Evolutionary conservation across 2,888 invertebrate genomes (phyloP).

Genomic region (Lomographa bimaculata): DNA sequence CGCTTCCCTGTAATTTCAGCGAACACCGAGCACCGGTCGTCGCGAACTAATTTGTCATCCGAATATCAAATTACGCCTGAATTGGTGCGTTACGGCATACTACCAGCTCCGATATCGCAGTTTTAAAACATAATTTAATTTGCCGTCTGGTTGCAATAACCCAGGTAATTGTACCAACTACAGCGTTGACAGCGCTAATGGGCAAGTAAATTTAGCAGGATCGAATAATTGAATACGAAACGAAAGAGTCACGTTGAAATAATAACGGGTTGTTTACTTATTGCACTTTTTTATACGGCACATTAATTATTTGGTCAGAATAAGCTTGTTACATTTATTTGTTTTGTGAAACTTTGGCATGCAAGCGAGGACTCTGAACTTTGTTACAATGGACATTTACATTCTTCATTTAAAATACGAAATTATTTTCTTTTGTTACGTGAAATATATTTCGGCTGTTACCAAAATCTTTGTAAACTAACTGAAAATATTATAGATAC

Average conservation of each 20-base stretch:
- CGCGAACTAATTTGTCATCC: conserved; percentile 76
- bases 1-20: conserved; percentile 72
- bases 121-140: conserved; percentile 77
- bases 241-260: conserved; percentile 15
- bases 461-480: background rate
- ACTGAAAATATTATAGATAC: too few relatives aligned
- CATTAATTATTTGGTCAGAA: conserved; percentile 9
- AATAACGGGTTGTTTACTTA: conserved; percentile 16
- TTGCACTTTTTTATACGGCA: conserved; percentile 12
- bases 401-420: conserved; percentile 8
- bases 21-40: conserved; percentile 53
- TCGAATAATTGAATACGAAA: conserved; percentile 38
- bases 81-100: conserved; percentile 76
- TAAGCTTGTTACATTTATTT: conserved; percentile 16
- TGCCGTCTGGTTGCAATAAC: conserved; percentile 56
- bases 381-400: conserved; percentile 11
- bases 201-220: conserved; percentile 63
- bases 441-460: conserved; percentile 5
- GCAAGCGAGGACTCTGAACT: conserved; percentile 11
- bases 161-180: conserved; percentile 56
- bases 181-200: conserved; percentile 60
- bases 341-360: conserved; percentile 15
- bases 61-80: conserved; percentile 81
- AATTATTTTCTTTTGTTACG: conserved; percentile 14
- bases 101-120: conserved; percentile 58